Percentiles rank a stretch among this genome's conserved stretches.
phyloP scores from a whole-genome alignment of 2,888 invertebrate genomes.

The Lacanobia wlatinum region DNA sequence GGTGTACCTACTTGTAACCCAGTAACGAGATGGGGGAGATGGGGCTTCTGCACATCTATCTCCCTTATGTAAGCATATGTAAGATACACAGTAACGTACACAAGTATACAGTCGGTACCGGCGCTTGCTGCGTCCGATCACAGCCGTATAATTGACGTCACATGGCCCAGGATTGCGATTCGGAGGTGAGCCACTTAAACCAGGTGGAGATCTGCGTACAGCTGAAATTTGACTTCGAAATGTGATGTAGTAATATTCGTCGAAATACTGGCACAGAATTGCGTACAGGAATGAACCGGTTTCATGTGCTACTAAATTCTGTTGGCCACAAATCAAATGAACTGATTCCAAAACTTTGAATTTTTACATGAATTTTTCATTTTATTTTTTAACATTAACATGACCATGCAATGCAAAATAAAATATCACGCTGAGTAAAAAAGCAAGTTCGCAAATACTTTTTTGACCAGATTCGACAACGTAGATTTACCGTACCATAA shows the following conservation, averaged over 20 bases:
- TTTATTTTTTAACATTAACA: too few relatives aligned
- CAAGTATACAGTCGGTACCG: slow-evolving; percentile 23
- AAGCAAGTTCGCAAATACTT: too few relatives aligned
- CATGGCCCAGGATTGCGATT: slow-evolving; percentile 19
- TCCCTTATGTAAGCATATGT: neutral
- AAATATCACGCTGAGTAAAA: too few relatives aligned
- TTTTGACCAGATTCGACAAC: too few relatives aligned
- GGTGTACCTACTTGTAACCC: too few relatives aligned
- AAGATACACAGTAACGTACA: slow-evolving; percentile 11
- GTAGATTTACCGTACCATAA: neutral
- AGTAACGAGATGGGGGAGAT: too few relatives aligned
- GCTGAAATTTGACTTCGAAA: slow-evolving; percentile 1
- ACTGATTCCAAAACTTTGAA: neutral
- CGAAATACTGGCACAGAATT: neutral
- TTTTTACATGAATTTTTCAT: neutral
- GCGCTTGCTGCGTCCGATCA: slow-evolving; percentile 33
- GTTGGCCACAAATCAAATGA: neutral
- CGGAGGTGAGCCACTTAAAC: slow-evolving; percentile 7
- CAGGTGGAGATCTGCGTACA: neutral
- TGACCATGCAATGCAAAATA: too few relatives aligned
- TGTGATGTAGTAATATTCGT: neutral
- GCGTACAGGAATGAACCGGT: neutral
- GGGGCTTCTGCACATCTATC: slow-evolving; percentile 17
- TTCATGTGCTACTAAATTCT: neutral
- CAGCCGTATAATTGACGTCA: slow-evolving; percentile 50